Evolutionary conservation across 2,113 vertebrate species (phyloP), one percentile per base, ranked within the genome.

Genomic region (Anoura caudifer): DNA sequence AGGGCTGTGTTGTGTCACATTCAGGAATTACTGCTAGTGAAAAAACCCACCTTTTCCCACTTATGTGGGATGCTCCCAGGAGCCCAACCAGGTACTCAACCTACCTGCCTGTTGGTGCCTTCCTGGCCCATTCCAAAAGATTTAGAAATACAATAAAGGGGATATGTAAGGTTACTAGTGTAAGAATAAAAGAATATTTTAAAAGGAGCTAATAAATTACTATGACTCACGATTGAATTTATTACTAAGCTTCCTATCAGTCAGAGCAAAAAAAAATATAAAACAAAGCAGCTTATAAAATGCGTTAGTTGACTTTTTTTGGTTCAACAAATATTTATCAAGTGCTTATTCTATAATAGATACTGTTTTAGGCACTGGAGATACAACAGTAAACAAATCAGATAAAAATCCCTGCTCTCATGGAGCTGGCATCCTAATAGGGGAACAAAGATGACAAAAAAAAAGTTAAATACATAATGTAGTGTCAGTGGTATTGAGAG

Each of bases 121-220:
- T 54, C 84, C 47, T 86, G 52, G 70, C 50, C 41, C 43, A 8
- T 83, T 84, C n/a, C 14, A 63, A 91, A 91, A 63, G 47, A 56
- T 52, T 63, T 86, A 77, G 22, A 82, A 65, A 38, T 76, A n/a
- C 61, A 85, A 63, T 82, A 85, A 96, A 90, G 20, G 47, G 3
- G 41, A 17, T 52, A 28, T 81, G 22, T 79, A 38, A 82, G 36
- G 3, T 59, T 63, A 75, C 56, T 92, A 90, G 36, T 83, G 63
- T 50, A 70, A 90, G 41, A 63, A 93, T 33, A 59, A 33, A 19
- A 45, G 43, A 75, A 12, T 69, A 79, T 91, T 95, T 4, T 31
- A 93, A 97, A 73, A n/a, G 95, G 69, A 31, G 50, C n/a, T 93
- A 83, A 61, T 90, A 20, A 24, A 13, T 80, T 56, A 82, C 28